A percentile compares a stretch with the other conserved stretches of the same genome.
Evolutionary conservation across 2,888 invertebrate genomes (phyloP).

Genomic region (Drymonia ruficornis): DNA sequence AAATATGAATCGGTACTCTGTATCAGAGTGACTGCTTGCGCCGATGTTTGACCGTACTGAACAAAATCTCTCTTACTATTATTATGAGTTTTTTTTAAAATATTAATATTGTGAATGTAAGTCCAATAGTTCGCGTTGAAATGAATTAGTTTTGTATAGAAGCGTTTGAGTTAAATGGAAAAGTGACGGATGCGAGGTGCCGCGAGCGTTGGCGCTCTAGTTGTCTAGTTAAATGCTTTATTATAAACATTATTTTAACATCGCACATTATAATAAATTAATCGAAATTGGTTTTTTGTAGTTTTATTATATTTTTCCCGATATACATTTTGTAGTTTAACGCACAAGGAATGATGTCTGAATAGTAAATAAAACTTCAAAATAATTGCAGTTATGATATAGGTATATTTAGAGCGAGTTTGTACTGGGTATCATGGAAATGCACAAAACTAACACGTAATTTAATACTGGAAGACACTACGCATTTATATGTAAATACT

Average conservation of each 20-base stretch:
- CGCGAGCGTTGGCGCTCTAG: slow-evolving; percentile 46
- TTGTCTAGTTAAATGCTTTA: slow-evolving; percentile 78
- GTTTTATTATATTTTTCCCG: slow-evolving; percentile 40
- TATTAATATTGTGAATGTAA: slow-evolving; percentile 59
- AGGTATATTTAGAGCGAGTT: slow-evolving; percentile 45
- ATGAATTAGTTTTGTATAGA: slow-evolving; percentile 68
- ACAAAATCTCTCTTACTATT: slow-evolving; percentile 66
- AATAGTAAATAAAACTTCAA: not conserved
- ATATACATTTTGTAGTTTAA: not conserved
- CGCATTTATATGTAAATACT: slow-evolving; percentile 13
- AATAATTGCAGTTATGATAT: not conserved
- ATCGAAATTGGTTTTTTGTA: slow-evolving; percentile 70
- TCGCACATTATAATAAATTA: slow-evolving; percentile 85
- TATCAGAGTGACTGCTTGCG: slow-evolving; percentile 72
- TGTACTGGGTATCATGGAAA: slow-evolving; percentile 60
- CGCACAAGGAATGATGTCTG: no score
- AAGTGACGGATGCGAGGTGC: slow-evolving; percentile 59
- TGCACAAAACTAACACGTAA: slow-evolving; percentile 42
- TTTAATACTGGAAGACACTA: slow-evolving; percentile 50
- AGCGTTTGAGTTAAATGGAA: slow-evolving; percentile 56
- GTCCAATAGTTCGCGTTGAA: slow-evolving; percentile 52
- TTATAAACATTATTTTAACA: slow-evolving; percentile 83
- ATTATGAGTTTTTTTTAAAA: slow-evolving; percentile 52
- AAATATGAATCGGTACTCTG: slow-evolving; percentile 69
- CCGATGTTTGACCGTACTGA: slow-evolving; percentile 65